Evolutionary conservation across 2,113 vertebrate species (phyloP).

Genomic region (Crotalus viridis): DNA sequence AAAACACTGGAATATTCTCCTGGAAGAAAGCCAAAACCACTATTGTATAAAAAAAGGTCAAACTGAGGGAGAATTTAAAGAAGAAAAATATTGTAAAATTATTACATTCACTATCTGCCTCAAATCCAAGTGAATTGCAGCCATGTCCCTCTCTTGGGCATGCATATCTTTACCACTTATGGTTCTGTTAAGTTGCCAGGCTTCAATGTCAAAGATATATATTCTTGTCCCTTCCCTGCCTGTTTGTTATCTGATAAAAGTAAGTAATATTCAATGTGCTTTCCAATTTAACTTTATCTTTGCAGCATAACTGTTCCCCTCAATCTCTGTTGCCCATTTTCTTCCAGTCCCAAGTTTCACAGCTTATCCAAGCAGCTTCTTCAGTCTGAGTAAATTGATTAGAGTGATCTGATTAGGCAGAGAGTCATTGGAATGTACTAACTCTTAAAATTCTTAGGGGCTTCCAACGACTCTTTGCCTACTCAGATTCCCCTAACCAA

Average conservation of each 20-base stretch:
- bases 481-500: background rate
- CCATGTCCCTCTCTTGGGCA: background rate
- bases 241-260: background rate
- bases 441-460: background rate
- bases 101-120: conserved; percentile 2
- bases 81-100: background rate
- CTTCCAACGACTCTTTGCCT: background rate
- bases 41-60: background rate
- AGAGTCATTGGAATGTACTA: background rate
- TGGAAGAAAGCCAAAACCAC: conserved; percentile 9
- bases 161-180: background rate
- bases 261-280: background rate
- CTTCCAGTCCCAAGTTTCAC: too few species aligned
- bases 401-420: too few species aligned
- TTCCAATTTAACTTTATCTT: background rate
- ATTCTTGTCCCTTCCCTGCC: background rate
- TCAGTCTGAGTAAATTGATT: background rate
- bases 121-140: background rate
- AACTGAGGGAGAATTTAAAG: background rate
- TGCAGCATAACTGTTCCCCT: background rate
- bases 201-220: background rate
- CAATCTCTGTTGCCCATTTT: background rate
- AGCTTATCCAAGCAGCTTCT: background rate
- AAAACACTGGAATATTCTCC: background rate
- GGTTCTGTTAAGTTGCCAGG: background rate